These are phyloP conservation scores for Calliphora vomitoria DNA, from an alignment of 2,888 invertebrate species.

Conservation along the genomic window DNA sequence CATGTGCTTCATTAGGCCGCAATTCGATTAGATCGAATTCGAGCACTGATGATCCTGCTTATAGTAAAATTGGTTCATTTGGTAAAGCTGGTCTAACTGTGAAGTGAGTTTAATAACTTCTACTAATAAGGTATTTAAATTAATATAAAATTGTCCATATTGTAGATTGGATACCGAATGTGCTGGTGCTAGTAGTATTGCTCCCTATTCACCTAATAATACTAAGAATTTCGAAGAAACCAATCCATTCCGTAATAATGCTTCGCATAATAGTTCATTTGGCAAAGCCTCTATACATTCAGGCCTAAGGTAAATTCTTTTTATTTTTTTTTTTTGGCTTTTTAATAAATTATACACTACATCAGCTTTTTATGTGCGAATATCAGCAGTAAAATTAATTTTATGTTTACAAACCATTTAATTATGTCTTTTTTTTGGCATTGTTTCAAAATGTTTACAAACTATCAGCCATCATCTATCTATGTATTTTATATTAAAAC, in stretches of 20 bases:
- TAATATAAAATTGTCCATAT: neutral
- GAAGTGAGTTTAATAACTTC: conserved; percentile 77
- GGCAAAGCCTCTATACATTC: conserved; percentile 85
- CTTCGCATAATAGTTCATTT: conserved; percentile 84
- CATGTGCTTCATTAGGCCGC: conserved; percentile 82
- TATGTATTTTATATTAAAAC: neutral
- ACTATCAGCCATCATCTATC: neutral
- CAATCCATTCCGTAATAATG: conserved; percentile 82
- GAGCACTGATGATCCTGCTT: conserved; percentile 84
- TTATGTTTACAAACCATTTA: conserved; percentile 41
- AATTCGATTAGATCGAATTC: conserved; percentile 84
- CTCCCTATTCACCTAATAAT: conserved; percentile 80
- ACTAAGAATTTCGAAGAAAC: conserved; percentile 85
- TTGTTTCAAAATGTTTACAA: conserved; percentile 27
- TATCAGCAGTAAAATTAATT: conserved; percentile 6
- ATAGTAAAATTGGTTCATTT: conserved; percentile 84
- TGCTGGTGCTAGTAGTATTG: conserved; percentile 74
- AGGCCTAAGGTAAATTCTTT: conserved; percentile 82
- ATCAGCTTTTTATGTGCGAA: conserved; percentile 17
- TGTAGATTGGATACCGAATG: conserved; percentile 82
- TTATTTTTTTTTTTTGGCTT: neutral
- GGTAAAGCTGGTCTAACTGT: conserved; percentile 85
- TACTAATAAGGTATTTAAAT: neutral
- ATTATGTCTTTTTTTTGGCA: conserved; percentile 47
- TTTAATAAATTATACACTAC: neutral